Percentiles rank a stretch among this genome's conserved stretches.
These are phyloP conservation scores for Ophion costatus DNA, from an alignment of 2,888 invertebrate species.

Conservation along the genomic window DNA sequence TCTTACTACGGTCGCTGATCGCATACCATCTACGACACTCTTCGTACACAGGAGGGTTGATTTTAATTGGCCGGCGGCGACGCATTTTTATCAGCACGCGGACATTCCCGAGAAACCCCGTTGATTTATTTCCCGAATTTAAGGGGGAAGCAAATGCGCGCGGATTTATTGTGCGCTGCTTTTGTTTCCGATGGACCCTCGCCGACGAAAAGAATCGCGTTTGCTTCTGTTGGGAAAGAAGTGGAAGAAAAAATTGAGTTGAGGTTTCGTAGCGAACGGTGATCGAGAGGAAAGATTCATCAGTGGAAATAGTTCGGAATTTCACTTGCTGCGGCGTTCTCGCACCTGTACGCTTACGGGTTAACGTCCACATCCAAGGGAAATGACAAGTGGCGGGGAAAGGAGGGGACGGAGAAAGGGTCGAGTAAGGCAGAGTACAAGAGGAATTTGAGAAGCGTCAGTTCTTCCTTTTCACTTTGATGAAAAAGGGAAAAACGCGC, in stretches of 20 bases:
- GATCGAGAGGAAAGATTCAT: constrained; percentile 3
- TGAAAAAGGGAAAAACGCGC: constrained; percentile 27
- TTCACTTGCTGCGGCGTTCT: neutral
- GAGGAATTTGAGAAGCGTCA: constrained; percentile 63
- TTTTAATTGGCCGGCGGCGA: constrained; percentile 60
- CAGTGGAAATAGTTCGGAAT: neutral
- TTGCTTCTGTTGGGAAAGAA: too few species aligned
- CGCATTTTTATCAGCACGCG: constrained; percentile 4
- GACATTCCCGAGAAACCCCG: constrained; percentile 26
- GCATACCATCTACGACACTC: constrained; percentile 74
- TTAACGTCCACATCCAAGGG: neutral
- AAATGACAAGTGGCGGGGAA: constrained; percentile 4
- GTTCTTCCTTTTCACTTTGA: constrained; percentile 59
- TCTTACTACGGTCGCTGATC: constrained; percentile 60
- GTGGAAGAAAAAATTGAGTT: too few species aligned
- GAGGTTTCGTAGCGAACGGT: neutral
- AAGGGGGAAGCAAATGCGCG: neutral
- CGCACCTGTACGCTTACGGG: constrained; percentile 13
- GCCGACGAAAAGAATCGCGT: neutral
- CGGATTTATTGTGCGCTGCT: neutral
- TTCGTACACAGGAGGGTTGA: constrained; percentile 22
- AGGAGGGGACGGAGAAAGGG: constrained; percentile 26
- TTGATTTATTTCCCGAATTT: constrained; percentile 31
- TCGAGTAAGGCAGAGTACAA: constrained; percentile 32
- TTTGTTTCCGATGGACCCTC: neutral